Evolutionary conservation across 2,888 invertebrate species (phyloP).

Genomic region (Poecilus cupreus): DNA sequence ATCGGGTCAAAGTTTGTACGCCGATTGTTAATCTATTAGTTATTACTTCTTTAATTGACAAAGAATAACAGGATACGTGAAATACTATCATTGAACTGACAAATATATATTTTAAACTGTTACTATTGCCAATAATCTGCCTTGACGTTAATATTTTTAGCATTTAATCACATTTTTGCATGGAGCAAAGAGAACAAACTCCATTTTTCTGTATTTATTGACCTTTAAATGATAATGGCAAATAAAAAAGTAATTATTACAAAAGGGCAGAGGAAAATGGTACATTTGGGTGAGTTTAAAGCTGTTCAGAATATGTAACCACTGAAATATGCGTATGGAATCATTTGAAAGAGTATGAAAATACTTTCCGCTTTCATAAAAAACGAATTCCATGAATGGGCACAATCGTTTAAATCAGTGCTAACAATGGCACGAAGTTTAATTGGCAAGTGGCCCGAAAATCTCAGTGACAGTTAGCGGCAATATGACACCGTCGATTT

Average conservation of each 20-base stretch:
- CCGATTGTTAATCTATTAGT: constrained; percentile 28
- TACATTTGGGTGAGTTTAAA: neutral
- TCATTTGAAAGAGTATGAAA: neutral
- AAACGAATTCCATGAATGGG: neutral
- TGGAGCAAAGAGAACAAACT: neutral
- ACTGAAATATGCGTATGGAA: neutral
- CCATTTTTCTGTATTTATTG: constrained; percentile 31
- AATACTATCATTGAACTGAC: neutral
- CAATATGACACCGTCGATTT: constrained; percentile 8
- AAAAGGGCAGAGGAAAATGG: neutral
- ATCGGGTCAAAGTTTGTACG: constrained; percentile 15
- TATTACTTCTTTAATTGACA: neutral
- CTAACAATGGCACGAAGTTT: neutral
- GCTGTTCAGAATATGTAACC: neutral
- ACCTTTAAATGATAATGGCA: constrained; percentile 4
- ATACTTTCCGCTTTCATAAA: neutral
- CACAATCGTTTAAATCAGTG: neutral
- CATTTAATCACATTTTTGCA: neutral
- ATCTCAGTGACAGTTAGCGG: neutral
- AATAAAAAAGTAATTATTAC: constrained; percentile 5
- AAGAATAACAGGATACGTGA: constrained; percentile 35
- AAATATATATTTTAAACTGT: neutral
- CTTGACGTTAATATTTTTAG: constrained; percentile 13
- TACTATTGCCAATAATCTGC: neutral
- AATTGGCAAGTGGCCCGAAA: neutral